These are phyloP conservation scores for Drosophila micromelanica DNA, from an alignment of 1,140 invertebrate species.

Conservation along the genomic window DNA sequence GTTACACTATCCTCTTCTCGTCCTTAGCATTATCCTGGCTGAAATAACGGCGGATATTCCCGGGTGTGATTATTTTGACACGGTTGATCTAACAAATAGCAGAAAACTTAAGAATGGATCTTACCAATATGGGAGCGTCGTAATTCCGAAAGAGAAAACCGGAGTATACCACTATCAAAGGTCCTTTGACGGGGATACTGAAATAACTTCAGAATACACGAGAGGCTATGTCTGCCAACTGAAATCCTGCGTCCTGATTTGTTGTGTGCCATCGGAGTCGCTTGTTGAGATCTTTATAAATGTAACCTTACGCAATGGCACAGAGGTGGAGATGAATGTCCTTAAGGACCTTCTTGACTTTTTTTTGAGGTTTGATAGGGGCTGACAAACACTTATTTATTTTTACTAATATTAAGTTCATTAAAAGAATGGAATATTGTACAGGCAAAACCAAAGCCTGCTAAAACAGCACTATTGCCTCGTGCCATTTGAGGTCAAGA, in stretches of 20 bases:
- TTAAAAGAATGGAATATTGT: conserved; percentile 5
- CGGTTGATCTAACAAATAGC: conserved; percentile 45
- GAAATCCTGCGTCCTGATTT: conserved; percentile 50
- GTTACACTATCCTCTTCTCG: background rate
- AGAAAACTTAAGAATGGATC: conserved; percentile 43
- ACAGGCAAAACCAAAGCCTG: background rate
- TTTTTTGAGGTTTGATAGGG: conserved; percentile 47
- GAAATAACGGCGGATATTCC: conserved; percentile 29
- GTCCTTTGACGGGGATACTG: background rate
- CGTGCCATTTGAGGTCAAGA: conserved; percentile 3
- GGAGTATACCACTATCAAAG: conserved; percentile 41
- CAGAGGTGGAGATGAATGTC: background rate
- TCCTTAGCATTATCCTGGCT: background rate
- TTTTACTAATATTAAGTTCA: too few relatives aligned
- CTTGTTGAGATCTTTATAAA: conserved; percentile 11
- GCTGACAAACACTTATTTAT: background rate
- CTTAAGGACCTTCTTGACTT: conserved; percentile 32
- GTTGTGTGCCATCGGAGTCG: background rate
- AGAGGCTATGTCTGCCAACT: conserved; percentile 58
- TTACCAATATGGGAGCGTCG: conserved; percentile 41
- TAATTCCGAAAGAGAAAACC: conserved; percentile 46
- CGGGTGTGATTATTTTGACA: conserved; percentile 57
- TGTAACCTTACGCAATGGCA: conserved; percentile 39
- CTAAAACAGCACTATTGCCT: conserved; percentile 51
- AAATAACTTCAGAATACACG: conserved; percentile 2